Evolutionary conservation across 1,140 invertebrate species (phyloP).

Genomic region (Teleogryllus occipitalis): DNA sequence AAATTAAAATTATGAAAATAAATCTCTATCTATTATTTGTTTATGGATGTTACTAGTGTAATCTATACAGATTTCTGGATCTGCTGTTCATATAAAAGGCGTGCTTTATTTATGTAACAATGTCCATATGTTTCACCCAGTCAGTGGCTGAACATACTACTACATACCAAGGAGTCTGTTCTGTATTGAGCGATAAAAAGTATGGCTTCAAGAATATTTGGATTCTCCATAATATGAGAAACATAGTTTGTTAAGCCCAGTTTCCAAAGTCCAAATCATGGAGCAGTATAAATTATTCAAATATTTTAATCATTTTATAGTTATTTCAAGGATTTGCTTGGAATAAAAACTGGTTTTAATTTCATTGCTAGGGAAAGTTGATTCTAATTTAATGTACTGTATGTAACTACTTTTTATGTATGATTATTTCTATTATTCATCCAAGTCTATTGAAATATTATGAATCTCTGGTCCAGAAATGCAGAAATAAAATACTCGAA

Average conservation of each 20-base stretch:
- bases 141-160: background rate
- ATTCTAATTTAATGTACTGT: background rate
- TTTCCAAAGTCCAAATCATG: background rate
- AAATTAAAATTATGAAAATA: background rate
- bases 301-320: background rate
- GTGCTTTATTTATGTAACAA: slow-evolving; percentile 1
- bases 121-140: background rate
- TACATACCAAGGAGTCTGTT: background rate
- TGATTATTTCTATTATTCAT: background rate
- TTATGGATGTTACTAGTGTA: slow-evolving; percentile 5
- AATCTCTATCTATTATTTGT: slow-evolving; percentile 2
- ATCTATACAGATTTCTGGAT: background rate
- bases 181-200: background rate
- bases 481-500: no score
- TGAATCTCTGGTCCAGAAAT: no score
- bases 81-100: background rate
- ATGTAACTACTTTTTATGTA: background rate
- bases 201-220: background rate
- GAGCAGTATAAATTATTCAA: background rate
- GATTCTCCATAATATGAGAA: background rate
- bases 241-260: background rate
- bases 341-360: background rate
- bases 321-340: background rate
- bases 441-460: no score
- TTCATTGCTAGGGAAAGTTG: background rate